Evolutionary conservation across 2,797 vertebrate genomes (phyloP), one percentile per base, ranked within the genome.

Genomic region (Pseudochirops cupreus): DNA sequence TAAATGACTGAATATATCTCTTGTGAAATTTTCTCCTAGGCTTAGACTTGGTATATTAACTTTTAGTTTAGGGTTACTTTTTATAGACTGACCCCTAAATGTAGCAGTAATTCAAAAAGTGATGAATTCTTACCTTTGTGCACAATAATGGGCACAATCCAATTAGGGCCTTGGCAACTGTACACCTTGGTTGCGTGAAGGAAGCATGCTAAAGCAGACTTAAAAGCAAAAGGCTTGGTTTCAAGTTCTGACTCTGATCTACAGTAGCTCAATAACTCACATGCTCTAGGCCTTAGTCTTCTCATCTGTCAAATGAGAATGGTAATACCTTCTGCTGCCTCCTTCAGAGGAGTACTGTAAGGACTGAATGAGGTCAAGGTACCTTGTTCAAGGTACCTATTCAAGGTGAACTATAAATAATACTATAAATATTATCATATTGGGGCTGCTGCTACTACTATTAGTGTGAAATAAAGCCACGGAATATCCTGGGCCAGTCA

Each of bases 11-110:
- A 46, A 3, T 87, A 93, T 93, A 97, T 58, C 95, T 50, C 95
- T 97, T 97, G 90, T 95, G 94, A 98, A 95, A 98, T 97, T 98
- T 97, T 98, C 95, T 98, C 94, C 56, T 10, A 90, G 94, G 89
- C 0, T 0, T 91, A 98, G 92, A 97, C 91, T 95, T 97, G 95
- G 91, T 95, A 74, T 91, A 93, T 96, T 97, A 97, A 97, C 95
- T 92, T 98, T 96, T 94, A 97, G 92, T 93, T 95, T 59, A 95
- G 50, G 91, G 87, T 97, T 98, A 92, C 59, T 95, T 98, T 98
- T 97, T 96, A 97, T 46, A 97, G 59, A 46, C 14, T 56, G 82
- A n/a, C 95, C 57, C 96, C 93, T 97, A 96, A 97, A 97, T 94
- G 94, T 90, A 97, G 96, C 53, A 54, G 95, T 92, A 96, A 96